Evolutionary conservation across 2,797 vertebrate species (phyloP).

Genomic region (Acestrorhynchus altus): DNA sequence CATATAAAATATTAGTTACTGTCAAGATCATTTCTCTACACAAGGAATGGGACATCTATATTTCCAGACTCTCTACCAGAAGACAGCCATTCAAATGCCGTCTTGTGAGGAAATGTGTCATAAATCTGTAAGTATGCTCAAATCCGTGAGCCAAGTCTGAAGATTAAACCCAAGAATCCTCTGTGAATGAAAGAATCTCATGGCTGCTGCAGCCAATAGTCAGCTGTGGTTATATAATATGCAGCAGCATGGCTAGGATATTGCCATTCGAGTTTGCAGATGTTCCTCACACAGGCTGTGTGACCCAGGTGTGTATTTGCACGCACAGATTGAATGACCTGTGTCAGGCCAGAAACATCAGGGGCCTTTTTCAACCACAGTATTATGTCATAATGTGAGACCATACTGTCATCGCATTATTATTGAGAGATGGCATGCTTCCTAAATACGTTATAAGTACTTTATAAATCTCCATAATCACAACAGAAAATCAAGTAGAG

Average conservation of each 20-base stretch:
- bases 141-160: not conserved
- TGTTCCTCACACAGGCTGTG: conserved; percentile 2
- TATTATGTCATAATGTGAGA: too few species aligned
- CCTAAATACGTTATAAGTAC: too few species aligned
- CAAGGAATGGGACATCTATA: not conserved
- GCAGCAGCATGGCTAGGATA: not conserved
- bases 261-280: conserved; percentile 40
- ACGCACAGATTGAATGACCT: not conserved
- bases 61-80: not conserved
- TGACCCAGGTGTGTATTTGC: conserved; percentile 27
- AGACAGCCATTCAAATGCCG: not conserved
- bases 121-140: not conserved
- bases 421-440: not conserved
- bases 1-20: not conserved
- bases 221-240: not conserved
- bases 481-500: not conserved
- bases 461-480: not conserved
- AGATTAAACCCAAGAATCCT: not conserved
- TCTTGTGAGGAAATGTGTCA: not conserved
- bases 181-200: not conserved
- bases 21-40: not conserved
- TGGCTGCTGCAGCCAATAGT: not conserved
- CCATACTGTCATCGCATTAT: too few species aligned
- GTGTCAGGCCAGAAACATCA: not conserved
- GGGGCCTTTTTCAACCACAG: not conserved